Evolutionary conservation across 2,797 vertebrate genomes (phyloP).

Genomic region (Neomorphus geoffroyi): DNA sequence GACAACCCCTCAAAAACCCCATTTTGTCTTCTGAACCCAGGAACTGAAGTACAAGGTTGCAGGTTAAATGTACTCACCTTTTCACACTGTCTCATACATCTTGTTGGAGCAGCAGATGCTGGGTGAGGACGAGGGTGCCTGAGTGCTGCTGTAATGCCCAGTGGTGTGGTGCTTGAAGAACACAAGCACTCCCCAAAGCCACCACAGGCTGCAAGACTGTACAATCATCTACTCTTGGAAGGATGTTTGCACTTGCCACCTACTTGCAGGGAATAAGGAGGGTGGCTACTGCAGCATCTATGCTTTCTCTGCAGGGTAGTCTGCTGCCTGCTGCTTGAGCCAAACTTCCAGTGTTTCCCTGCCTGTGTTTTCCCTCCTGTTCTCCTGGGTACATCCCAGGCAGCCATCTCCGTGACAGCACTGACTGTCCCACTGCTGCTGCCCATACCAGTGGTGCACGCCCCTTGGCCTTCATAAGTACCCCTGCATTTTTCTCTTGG

Average conservation of each 20-base stretch:
- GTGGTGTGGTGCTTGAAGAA: fast-evolving
- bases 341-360: background rate
- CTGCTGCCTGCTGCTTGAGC: fast-evolving
- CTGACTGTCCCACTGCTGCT: background rate
- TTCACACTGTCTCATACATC: fast-evolving
- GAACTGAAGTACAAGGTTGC: background rate
- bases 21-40: background rate
- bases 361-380: background rate
- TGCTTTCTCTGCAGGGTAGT: background rate
- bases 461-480: background rate
- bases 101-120: fast-evolving
- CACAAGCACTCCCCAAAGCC: background rate
- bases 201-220: background rate
- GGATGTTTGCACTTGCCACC: background rate
- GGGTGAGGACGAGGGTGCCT: background rate
- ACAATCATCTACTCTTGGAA: background rate
- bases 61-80: background rate
- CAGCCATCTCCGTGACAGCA: background rate
- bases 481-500: background rate
- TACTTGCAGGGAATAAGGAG: background rate
- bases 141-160: fast-evolving
- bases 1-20: background rate
- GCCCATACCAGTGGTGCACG: fast-evolving
- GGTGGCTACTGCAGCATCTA: background rate
- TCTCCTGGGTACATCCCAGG: background rate